These are phyloP conservation scores for Phaethornis superciliosus DNA, from an alignment of 2,113 vertebrate species.

Conservation along the genomic window DNA sequence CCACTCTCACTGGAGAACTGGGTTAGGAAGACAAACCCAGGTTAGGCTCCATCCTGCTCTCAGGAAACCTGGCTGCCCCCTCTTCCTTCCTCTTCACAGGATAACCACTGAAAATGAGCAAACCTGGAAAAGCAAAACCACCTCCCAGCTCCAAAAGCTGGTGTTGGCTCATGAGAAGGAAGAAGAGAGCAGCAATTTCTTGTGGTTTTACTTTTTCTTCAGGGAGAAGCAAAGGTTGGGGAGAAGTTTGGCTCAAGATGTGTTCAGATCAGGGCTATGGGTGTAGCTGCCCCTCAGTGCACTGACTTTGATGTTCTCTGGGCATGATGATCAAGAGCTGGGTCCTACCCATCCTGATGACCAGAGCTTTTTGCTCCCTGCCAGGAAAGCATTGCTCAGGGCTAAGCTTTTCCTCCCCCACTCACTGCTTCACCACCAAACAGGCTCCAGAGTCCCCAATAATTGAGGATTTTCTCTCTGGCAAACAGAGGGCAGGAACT, in stretches of 20 bases:
- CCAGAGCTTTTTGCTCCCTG: not conserved
- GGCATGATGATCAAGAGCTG: not conserved
- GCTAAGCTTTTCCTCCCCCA: not conserved
- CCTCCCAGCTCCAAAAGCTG: not conserved
- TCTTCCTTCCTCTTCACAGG: not conserved
- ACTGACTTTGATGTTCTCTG: not conserved
- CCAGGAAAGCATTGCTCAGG: fast-evolving
- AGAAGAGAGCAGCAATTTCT: not conserved
- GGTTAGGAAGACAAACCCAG: constrained; percentile 1
- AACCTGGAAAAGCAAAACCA: constrained; percentile 22
- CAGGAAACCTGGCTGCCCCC: constrained; percentile 10
- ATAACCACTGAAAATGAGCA: not conserved
- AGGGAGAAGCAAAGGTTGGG: not conserved
- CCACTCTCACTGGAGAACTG: not conserved
- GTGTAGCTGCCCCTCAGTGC: not conserved
- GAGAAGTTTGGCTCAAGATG: not conserved
- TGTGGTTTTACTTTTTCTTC: not conserved
- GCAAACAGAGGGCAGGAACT: not conserved
- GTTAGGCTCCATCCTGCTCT: not conserved
- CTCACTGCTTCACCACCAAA: fast-evolving
- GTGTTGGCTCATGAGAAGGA: not conserved
- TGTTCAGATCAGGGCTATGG: not conserved
- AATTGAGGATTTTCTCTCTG: not conserved
- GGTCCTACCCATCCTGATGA: not conserved
- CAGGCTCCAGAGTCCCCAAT: not conserved